These are phyloP conservation scores for Ptychobarbus kaznakovi DNA, from an alignment of 2,797 vertebrate species.

Conservation along the genomic window DNA sequence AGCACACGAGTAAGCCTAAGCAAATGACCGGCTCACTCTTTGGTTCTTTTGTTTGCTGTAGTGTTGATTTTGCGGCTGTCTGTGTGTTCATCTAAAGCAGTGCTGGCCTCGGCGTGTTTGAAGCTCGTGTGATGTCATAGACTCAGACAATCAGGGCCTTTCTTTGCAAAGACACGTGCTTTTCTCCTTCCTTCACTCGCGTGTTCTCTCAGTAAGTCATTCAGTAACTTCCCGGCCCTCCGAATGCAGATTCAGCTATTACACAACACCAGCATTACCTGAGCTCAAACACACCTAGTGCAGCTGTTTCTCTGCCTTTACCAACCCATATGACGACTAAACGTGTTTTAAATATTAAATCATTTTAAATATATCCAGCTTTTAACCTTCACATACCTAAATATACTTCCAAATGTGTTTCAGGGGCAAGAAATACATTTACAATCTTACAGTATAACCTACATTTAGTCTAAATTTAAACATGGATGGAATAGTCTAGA, in stretches of 20 bases:
- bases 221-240: conserved; percentile 12
- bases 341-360: too few species aligned
- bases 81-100: conserved; percentile 9
- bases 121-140: not conserved
- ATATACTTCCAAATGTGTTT: too few species aligned
- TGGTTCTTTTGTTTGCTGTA: not conserved
- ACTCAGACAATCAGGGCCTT: not conserved
- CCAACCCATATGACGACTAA: not conserved
- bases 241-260: conserved; percentile 6
- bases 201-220: conserved; percentile 23
- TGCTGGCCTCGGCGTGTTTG: not conserved
- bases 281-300: not conserved
- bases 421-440: too few species aligned
- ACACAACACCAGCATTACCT: not conserved
- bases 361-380: too few species aligned
- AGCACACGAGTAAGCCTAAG: not conserved
- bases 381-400: too few species aligned
- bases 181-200: not conserved
- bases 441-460: too few species aligned
- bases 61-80: not conserved
- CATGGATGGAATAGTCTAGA: too few species aligned
- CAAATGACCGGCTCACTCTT: not conserved
- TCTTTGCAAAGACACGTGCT: not conserved
- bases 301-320: not conserved
- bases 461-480: too few species aligned